Evolutionary conservation across 2,888 invertebrate genomes (phyloP).

Genomic region (Nysson spinosus): DNA sequence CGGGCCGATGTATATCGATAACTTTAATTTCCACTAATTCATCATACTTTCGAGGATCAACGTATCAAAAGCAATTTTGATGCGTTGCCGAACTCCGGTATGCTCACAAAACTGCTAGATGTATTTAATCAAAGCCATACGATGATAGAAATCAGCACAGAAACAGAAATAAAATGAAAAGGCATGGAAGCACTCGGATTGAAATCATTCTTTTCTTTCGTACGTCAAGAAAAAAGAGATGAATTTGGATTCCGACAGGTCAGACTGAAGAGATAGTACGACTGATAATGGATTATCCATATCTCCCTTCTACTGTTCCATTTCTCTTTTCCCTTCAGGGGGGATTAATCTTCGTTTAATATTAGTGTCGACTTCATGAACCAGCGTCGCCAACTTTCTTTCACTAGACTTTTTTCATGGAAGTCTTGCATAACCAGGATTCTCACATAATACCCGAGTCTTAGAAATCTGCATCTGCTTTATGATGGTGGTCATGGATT

Average conservation of each 20-base stretch:
- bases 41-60: neutral
- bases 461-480: no score
- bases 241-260: conserved; percentile 25
- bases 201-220: conserved; percentile 1
- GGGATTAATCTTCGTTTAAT: conserved; percentile 54
- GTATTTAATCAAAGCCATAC: no score
- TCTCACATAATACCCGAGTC: conserved; percentile 10
- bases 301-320: conserved; percentile 6
- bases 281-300: conserved; percentile 46
- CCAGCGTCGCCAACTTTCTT: conserved; percentile 35
- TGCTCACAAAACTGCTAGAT: no score
- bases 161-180: neutral
- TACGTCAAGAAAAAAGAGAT: neutral
- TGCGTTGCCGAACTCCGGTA: no score
- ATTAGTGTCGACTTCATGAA: conserved; percentile 43
- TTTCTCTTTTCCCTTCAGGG: neutral
- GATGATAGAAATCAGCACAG: no score
- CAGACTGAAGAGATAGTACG: conserved; percentile 11
- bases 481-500: no score
- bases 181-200: neutral
- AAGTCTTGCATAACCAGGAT: conserved; percentile 5
- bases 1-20: neutral
- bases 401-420: conserved; percentile 29
- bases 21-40: neutral
- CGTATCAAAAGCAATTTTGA: no score